These are phyloP conservation scores for Panzeria rudis DNA, from an alignment of 2,888 invertebrate species.

Conservation along the genomic window DNA sequence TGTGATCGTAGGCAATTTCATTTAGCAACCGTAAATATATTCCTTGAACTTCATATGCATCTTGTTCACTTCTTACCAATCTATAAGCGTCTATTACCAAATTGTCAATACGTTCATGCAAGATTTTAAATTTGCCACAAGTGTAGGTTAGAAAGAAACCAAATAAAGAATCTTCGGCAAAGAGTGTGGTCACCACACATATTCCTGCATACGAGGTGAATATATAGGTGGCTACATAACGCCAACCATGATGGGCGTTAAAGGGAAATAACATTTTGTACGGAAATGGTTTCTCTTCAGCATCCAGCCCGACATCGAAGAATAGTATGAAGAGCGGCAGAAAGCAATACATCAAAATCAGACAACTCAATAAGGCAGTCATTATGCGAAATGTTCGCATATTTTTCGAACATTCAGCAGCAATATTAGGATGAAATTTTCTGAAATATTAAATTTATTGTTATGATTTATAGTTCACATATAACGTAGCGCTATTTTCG, in stretches of 20 bases:
- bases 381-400: slow-evolving; percentile 80
- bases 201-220: slow-evolving; percentile 82
- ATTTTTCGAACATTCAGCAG: slow-evolving; percentile 77
- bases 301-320: slow-evolving; percentile 65
- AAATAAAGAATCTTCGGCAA: slow-evolving; percentile 82
- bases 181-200: slow-evolving; percentile 82
- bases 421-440: slow-evolving; percentile 74
- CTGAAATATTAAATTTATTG: slow-evolving; percentile 70
- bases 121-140: slow-evolving; percentile 81
- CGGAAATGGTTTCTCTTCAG: slow-evolving; percentile 81
- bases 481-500: too few relatives aligned
- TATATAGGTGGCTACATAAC: slow-evolving; percentile 80
- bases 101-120: slow-evolving; percentile 79
- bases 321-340: slow-evolving; percentile 80
- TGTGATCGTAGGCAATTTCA: slow-evolving; percentile 78
- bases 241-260: slow-evolving; percentile 78
- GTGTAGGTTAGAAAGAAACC: slow-evolving; percentile 82
- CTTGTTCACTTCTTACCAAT: neutral
- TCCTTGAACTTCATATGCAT: slow-evolving; percentile 67
- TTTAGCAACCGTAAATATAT: slow-evolving; percentile 75
- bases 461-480: too few relatives aligned
- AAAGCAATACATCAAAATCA: slow-evolving; percentile 82
- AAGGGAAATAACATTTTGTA: slow-evolving; percentile 83
- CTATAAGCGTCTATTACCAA: slow-evolving; percentile 74
- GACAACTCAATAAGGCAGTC: slow-evolving; percentile 79